A percentile compares a stretch with the other conserved stretches of the same genome.
Conservation (phyloP, 2,888 invertebrate genomes). For the Rhagium mordax region DNA sequence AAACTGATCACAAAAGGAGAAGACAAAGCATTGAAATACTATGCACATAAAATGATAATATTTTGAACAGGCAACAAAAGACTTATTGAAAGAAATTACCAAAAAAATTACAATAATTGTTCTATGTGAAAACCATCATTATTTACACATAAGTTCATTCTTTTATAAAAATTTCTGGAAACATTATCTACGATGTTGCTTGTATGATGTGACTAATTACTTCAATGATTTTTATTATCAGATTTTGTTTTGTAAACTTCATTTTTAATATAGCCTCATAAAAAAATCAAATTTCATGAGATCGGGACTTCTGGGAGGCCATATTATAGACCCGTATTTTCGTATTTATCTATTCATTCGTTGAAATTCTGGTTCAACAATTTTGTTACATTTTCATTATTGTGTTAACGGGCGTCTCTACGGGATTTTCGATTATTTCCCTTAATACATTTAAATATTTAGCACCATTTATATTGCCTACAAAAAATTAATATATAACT, state of each 20-base stretch:
- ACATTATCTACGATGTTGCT: background rate
- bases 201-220: background rate
- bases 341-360: no score
- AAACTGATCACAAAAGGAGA: no score
- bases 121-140: background rate
- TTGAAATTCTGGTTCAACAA: no score
- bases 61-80: background rate
- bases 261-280: background rate
- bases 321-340: no score
- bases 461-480: no score
- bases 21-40: background rate
- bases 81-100: background rate
- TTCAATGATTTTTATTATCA: background rate
- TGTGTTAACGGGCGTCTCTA: no score
- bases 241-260: background rate
- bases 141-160: background rate
- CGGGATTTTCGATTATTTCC: no score
- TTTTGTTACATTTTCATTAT: no score
- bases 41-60: background rate
- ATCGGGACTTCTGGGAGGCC: no score
- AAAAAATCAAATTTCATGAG: no score
- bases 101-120: background rate
- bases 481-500: no score
- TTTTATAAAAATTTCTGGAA: background rate
- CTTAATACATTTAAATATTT: no score